Percentiles rank a stretch among this genome's conserved stretches.
Conservation (phyloP, 2,888 invertebrate species). For the Ferrisia virgata region DNA sequence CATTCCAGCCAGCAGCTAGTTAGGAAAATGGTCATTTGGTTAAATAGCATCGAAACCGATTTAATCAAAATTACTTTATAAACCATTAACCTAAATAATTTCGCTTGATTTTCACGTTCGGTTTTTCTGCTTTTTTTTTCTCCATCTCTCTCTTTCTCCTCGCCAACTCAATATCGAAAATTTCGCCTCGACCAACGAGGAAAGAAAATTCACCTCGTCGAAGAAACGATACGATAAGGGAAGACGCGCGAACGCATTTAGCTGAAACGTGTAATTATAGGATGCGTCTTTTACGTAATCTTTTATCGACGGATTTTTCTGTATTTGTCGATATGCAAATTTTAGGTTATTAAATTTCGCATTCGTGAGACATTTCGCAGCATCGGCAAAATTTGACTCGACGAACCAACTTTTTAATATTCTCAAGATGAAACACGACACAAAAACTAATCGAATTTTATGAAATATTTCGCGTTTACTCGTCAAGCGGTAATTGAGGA, state of each 20-base stretch:
- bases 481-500: background rate
- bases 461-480: background rate
- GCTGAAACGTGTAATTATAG: background rate
- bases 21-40: background rate
- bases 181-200: background rate
- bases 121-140: background rate
- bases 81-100: conserved; percentile 3
- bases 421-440: background rate
- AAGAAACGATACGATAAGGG: background rate
- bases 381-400: background rate
- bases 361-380: background rate
- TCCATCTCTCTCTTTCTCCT: background rate
- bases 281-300: background rate
- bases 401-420: background rate
- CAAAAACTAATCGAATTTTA: background rate
- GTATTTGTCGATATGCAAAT: conserved; percentile 25
- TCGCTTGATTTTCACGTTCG: background rate
- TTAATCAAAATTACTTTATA: background rate
- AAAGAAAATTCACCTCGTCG: background rate
- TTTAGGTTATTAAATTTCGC: conserved; percentile 3
- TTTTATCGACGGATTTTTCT: conserved; percentile 18
- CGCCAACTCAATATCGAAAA: background rate
- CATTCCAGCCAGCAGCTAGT: too few relatives aligned
- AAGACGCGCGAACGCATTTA: background rate
- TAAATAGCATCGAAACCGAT: background rate